These are phyloP conservation scores for Neotoma lepida DNA, from an alignment of 2,113 vertebrate genomes.

Conservation along the genomic window DNA sequence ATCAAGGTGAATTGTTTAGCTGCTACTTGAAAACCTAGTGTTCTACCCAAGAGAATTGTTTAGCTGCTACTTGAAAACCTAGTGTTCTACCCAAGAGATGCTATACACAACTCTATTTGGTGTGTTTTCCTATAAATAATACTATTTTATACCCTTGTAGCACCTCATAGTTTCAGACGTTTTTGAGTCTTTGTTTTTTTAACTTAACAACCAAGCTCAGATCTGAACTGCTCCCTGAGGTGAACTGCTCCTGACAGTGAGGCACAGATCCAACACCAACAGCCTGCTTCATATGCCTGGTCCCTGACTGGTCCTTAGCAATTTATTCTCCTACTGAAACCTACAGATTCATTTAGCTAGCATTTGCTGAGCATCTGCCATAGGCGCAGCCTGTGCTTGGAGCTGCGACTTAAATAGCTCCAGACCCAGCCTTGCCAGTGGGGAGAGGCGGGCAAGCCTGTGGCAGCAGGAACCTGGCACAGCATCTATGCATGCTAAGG, in stretches of 20 bases:
- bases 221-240: background rate
- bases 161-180: background rate
- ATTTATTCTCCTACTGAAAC: background rate
- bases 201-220: background rate
- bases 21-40: background rate
- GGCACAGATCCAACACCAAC: background rate
- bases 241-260: background rate
- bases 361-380: background rate
- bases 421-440: background rate
- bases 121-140: background rate
- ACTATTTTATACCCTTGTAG: background rate
- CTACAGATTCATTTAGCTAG: background rate
- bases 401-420: background rate
- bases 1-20: no score
- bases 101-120: background rate
- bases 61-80: background rate
- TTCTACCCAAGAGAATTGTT: background rate
- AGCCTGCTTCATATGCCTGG: background rate
- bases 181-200: background rate
- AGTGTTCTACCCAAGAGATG: rapidly evolving
- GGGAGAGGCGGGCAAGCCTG: rapidly evolving
- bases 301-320: background rate
- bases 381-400: background rate
- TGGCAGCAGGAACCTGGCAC: background rate
- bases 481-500: rapidly evolving